These are phyloP conservation scores for Petrocephalus microphthalmus DNA, from an alignment of 2,113 vertebrate genomes.

Conservation along the genomic window DNA sequence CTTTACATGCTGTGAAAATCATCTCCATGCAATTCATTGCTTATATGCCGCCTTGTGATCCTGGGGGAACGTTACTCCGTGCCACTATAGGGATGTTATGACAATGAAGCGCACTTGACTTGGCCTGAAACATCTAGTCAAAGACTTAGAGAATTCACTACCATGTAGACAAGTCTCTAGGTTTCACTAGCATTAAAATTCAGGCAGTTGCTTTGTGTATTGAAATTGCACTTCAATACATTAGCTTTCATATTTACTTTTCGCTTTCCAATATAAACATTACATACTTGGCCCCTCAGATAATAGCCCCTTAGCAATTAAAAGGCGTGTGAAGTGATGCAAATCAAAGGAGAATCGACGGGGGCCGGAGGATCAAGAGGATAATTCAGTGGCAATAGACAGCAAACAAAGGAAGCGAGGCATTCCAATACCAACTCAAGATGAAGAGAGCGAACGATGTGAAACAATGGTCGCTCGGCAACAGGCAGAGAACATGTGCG, in stretches of 20 bases:
- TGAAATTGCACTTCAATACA: not conserved
- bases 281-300: not conserved
- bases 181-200: not conserved
- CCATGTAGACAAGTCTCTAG: not conserved
- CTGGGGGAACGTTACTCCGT: not conserved
- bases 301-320: not conserved
- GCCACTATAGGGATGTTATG: not conserved
- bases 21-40: not conserved
- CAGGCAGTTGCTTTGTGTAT: not conserved
- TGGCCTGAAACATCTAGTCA: not conserved
- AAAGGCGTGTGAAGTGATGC: not conserved
- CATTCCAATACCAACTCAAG: not conserved
- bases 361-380: not conserved
- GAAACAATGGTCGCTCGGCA: not conserved
- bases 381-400: conserved; percentile 10
- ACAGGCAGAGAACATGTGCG: not conserved
- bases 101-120: not conserved
- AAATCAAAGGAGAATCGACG: not conserved
- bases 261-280: not conserved
- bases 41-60: not conserved
- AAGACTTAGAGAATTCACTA: too few relatives aligned
- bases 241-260: not conserved
- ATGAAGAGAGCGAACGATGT: not conserved
- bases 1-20: not conserved
- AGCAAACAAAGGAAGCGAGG: not conserved